Conservation (phyloP, 23 tunicate species). For the Botrylloides violaceus region DNA sequence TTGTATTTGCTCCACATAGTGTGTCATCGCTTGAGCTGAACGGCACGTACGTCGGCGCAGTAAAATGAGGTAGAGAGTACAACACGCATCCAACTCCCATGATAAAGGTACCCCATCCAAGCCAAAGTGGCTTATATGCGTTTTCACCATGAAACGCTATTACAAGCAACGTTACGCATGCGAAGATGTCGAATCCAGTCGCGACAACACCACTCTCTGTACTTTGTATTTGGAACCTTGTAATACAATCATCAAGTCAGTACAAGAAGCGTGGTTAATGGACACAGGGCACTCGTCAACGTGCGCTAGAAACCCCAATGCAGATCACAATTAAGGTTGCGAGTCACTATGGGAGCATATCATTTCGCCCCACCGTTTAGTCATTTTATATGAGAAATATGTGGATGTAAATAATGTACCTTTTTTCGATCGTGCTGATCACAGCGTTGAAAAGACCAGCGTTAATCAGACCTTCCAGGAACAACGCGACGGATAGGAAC, state of each 20-base stretch:
- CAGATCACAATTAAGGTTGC: too few relatives aligned
- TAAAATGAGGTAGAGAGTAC: constrained; percentile 28
- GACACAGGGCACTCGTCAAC: too few relatives aligned
- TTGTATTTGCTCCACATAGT: background rate
- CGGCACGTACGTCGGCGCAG: constrained; percentile 2
- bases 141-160: constrained; percentile 16
- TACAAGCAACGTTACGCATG: constrained; percentile 2
- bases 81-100: constrained; percentile 28
- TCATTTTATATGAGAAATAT: background rate
- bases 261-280: too few relatives aligned
- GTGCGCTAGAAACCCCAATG: too few relatives aligned
- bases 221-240: constrained; percentile 19
- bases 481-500: constrained; percentile 8
- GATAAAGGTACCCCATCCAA: constrained; percentile 28
- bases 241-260: background rate
- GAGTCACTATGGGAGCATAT: too few relatives aligned
- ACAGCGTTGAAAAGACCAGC: constrained; percentile 23
- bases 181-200: constrained; percentile 11
- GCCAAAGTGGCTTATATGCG: constrained; percentile 13
- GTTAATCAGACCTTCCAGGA: constrained; percentile 4
- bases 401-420: background rate
- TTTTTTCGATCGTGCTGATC: constrained; percentile 17
- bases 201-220: constrained; percentile 17
- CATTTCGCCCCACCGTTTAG: too few relatives aligned
- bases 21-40: background rate